These are phyloP conservation scores for Diglossa cyanea DNA, from an alignment of 2,797 vertebrate species.

Conservation along the genomic window DNA sequence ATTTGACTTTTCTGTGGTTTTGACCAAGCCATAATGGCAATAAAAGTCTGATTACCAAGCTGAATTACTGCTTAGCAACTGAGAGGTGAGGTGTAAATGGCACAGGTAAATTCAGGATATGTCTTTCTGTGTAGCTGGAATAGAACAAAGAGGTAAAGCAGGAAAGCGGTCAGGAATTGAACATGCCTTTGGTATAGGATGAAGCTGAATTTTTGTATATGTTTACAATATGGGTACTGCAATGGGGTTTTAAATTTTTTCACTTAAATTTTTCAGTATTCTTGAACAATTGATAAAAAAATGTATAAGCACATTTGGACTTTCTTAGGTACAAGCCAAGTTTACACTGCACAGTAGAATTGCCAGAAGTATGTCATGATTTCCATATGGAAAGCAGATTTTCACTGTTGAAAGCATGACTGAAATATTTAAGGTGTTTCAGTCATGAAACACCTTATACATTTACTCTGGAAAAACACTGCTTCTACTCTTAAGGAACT, in stretches of 20 bases:
- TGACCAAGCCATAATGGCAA: neutral
- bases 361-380: neutral
- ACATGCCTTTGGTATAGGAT: neutral
- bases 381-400: constrained; percentile 11
- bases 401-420: neutral
- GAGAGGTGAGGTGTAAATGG: neutral
- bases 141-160: neutral
- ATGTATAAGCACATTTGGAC: neutral
- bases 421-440: neutral
- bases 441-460: neutral
- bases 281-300: neutral
- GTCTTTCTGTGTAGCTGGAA: neutral
- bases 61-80: neutral
- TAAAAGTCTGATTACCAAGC: neutral
- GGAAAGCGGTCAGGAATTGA: neutral
- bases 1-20: neutral
- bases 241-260: neutral
- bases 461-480: neutral
- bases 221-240: neutral
- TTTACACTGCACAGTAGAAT: neutral
- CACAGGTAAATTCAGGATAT: neutral
- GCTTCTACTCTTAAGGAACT: neutral
- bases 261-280: neutral
- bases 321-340: neutral
- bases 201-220: neutral